Evolutionary conservation across 1,140 invertebrate genomes (phyloP).

Genomic region (Pachypeltis micranthus): DNA sequence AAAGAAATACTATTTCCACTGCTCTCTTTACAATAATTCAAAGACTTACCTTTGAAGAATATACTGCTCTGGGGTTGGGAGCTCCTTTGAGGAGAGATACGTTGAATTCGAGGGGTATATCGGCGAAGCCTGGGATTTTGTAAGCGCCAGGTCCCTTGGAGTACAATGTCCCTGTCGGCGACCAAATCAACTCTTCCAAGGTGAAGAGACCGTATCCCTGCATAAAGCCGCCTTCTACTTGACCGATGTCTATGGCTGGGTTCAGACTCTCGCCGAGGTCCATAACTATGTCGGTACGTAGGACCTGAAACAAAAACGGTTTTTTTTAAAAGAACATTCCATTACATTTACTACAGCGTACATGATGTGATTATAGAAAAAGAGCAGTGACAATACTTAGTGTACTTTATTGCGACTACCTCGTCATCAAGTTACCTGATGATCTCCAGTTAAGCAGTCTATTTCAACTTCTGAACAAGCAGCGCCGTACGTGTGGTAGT

Average conservation of each 20-base stretch:
- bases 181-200: conserved; percentile 77
- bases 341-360: too few relatives aligned
- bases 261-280: conserved; percentile 86
- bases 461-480: conserved; percentile 74
- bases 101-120: conserved; percentile 85
- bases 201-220: conserved; percentile 89
- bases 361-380: too few relatives aligned
- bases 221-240: conserved; percentile 86
- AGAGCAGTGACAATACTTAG: too few relatives aligned
- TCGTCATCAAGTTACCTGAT: conserved; percentile 50
- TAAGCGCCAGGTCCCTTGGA: conserved; percentile 85
- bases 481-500: conserved; percentile 70
- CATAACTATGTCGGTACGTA: conserved; percentile 89
- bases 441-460: conserved; percentile 78
- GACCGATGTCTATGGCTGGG: conserved; percentile 91
- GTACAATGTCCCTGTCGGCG: conserved; percentile 64
- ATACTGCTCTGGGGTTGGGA: conserved; percentile 79
- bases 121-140: conserved; percentile 81
- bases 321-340: not conserved
- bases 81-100: conserved; percentile 79
- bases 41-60: conserved; percentile 90
- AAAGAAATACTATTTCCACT: too few relatives aligned
- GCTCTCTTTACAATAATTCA: too few relatives aligned
- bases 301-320: conserved; percentile 41
- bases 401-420: too few relatives aligned